Conservation (phyloP, 2,113 vertebrate species). For the human region DNA sequence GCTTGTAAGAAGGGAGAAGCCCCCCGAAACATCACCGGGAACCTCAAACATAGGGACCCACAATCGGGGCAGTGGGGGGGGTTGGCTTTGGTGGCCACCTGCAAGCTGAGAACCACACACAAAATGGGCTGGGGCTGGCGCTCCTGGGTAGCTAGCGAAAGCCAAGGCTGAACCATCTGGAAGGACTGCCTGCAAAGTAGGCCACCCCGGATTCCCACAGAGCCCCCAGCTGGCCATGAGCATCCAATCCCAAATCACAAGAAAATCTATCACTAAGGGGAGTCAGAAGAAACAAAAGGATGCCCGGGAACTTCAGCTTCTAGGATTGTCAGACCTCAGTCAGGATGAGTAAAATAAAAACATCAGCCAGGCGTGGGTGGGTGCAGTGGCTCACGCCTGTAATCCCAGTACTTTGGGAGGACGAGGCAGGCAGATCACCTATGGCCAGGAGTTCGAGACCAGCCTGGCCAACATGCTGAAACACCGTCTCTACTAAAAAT, state of each 20-base stretch:
- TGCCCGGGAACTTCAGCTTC: accelerated
- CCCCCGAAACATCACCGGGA: background rate
- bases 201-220: background rate
- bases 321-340: background rate
- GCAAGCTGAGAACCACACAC: background rate
- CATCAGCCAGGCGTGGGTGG: background rate
- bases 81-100: no score
- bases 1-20: background rate
- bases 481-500: no score
- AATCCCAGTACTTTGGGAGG: no score
- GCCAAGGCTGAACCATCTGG: background rate
- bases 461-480: no score
- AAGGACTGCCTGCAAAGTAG: background rate
- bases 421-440: no score
- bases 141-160: background rate
- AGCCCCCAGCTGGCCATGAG: background rate
- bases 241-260: no score
- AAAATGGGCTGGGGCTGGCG: accelerated
- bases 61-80: background rate
- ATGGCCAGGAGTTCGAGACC: no score
- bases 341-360: background rate
- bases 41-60: background rate
- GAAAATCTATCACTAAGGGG: accelerated
- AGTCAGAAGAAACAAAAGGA: background rate
- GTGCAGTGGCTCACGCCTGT: no score